Conservation (phyloP, 1,140 invertebrate genomes). For the Nephotettix cincticeps region DNA sequence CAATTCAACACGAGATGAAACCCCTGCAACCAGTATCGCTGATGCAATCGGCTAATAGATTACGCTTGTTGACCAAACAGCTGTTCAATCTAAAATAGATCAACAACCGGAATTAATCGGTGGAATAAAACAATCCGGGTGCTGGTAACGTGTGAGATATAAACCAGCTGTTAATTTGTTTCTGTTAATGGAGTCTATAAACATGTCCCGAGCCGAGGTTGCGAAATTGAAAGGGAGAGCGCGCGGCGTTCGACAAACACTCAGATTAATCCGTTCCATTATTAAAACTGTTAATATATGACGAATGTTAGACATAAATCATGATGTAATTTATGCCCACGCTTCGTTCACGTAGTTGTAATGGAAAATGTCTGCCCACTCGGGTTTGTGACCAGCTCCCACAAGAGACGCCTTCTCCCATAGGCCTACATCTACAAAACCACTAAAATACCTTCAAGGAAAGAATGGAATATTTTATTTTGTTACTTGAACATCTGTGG, state of each 20-base stretch:
- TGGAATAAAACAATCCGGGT: neutral
- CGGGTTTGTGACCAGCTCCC: too few relatives aligned
- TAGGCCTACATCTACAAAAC: too few relatives aligned
- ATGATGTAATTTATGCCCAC: neutral
- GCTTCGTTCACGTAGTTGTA: too few relatives aligned
- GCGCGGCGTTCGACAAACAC: neutral
- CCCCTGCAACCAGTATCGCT: too few relatives aligned
- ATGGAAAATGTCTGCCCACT: too few relatives aligned
- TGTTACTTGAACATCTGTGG: too few relatives aligned
- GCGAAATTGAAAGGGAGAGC: constrained; percentile 12
- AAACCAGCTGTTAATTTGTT: constrained; percentile 20
- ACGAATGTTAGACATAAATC: neutral
- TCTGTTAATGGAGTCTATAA: constrained; percentile 10
- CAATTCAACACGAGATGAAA: too few relatives aligned
- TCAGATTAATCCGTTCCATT: neutral
- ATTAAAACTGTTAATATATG: constrained; percentile 22
- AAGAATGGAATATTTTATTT: too few relatives aligned
- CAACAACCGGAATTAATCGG: neutral
- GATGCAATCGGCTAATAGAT: too few relatives aligned
- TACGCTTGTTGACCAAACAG: too few relatives aligned
- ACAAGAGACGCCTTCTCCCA: too few relatives aligned
- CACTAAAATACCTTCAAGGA: too few relatives aligned
- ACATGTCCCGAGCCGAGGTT: neutral
- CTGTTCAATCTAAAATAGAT: constrained; percentile 7
- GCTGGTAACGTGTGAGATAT: neutral